These are phyloP conservation scores for Halictus quadricinctus DNA, from an alignment of 2,888 invertebrate genomes.

Conservation along the genomic window DNA sequence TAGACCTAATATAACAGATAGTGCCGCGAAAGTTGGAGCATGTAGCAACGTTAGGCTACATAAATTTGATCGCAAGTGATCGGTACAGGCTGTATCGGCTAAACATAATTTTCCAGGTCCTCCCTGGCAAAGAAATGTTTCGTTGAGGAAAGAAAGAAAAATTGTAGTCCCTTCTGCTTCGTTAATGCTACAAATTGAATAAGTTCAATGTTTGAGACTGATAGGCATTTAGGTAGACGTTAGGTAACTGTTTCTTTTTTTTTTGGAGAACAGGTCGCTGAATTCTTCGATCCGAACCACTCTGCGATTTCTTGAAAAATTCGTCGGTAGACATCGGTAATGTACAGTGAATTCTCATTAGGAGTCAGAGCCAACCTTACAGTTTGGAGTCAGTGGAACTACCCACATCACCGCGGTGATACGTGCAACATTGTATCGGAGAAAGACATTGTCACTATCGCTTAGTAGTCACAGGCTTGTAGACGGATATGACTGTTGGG, in stretches of 20 bases:
- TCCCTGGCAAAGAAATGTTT: neutral
- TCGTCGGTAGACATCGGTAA: neutral
- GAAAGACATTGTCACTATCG: too few relatives aligned
- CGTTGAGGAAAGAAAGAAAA: neutral
- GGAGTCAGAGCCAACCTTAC: too few relatives aligned
- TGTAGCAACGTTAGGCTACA: neutral
- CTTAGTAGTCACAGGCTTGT: too few relatives aligned
- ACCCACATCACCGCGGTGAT: too few relatives aligned
- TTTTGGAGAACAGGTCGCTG: neutral
- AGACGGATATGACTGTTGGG: too few relatives aligned
- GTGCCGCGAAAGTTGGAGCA: too few relatives aligned
- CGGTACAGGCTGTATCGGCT: too few relatives aligned
- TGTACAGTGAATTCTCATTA: too few relatives aligned
- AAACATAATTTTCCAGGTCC: neutral
- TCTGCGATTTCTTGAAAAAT: neutral
- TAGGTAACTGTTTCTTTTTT: neutral
- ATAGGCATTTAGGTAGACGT: neutral
- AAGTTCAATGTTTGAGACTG: neutral
- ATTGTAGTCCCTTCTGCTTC: neutral
- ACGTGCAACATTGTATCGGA: too few relatives aligned
- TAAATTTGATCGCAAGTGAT: neutral
- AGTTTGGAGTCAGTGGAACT: too few relatives aligned
- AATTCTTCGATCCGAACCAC: neutral
- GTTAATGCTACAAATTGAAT: neutral
- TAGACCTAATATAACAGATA: too few relatives aligned